Conservation (phyloP, 1,140 invertebrate genomes). For the Tetramorium simillimum region DNA sequence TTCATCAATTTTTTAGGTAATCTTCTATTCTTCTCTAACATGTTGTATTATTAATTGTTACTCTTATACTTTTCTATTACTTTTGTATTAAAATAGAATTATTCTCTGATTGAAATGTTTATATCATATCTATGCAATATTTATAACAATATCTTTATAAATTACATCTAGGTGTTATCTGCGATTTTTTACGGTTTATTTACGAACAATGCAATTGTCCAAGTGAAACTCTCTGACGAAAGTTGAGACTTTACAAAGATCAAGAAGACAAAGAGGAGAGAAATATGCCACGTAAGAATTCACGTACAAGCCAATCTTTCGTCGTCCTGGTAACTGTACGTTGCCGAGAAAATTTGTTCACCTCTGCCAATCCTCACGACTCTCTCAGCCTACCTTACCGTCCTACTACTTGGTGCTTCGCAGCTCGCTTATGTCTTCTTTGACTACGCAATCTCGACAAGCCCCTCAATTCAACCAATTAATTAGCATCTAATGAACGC, state of each 20-base stretch:
- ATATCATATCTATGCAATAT: neutral
- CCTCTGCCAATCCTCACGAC: neutral
- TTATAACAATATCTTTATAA: neutral
- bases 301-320: neutral
- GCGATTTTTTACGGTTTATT: neutral
- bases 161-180: neutral
- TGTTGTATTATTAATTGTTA: neutral
- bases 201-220: neutral
- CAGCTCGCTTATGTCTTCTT: slow-evolving; percentile 68
- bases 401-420: slow-evolving; percentile 40
- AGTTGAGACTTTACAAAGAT: neutral
- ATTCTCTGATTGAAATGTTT: neutral
- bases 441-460: slow-evolving; percentile 70
- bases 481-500: slow-evolving; percentile 77
- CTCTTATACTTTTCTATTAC: neutral
- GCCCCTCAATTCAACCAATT: slow-evolving; percentile 78
- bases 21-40: no score
- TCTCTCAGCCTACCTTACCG: neutral
- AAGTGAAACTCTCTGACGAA: neutral
- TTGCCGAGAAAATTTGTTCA: slow-evolving; percentile 15
- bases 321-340: neutral
- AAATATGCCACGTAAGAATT: neutral
- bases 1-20: no score
- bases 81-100: neutral
- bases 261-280: neutral